Evolutionary conservation across 1,140 invertebrate genomes (phyloP), one percentile per base, ranked within the genome.

Genomic region (Plutomurus gul): DNA sequence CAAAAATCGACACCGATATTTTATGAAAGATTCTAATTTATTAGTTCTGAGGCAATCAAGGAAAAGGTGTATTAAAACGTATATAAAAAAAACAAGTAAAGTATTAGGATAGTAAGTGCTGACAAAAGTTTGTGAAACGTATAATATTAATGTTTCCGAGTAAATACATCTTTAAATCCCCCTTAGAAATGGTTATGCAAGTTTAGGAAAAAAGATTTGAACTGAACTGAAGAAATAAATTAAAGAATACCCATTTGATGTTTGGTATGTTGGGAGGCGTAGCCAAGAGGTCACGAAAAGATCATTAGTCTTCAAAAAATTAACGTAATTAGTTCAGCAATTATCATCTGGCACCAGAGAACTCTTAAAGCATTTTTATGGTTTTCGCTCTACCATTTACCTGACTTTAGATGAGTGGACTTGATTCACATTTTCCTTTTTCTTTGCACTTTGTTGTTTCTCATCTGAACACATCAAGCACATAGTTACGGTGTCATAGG

Each of bases 261-360:
- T 78, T 60, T 75, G 72, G n/a, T 75, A 36, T 56, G 71, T 20
- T 4, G 8, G 51, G 71, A 60, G 75, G 79, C 75, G 75, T 76
- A 56, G 75, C 47, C 11, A 16, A 74, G 49, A 65, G 75, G 79
- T 80, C 79, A 80, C 79, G 79, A 80, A 80, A 80, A 77, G 56
- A 75, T 80, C 79, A 80, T 80, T 80, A 80, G 75, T 65, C 46
- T 77, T 65, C 79, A 80, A 77, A 80, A 65, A 80, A 77, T 80
- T 80, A 80, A 80, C 76, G 79, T 75, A 80, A 80, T 80, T 80
- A 80, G 79, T 75, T 80, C 75, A 77, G 76, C 79, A 80, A 80
- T 80, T 80, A 77, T 80, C 70, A 76, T 47, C 40, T 76, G 75
- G 75, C 56, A 65, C 79, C 74, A 76, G 47, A 80, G 46, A 77